Conservation (phyloP, 2,888 invertebrate species). For the Tribolium freemani region DNA sequence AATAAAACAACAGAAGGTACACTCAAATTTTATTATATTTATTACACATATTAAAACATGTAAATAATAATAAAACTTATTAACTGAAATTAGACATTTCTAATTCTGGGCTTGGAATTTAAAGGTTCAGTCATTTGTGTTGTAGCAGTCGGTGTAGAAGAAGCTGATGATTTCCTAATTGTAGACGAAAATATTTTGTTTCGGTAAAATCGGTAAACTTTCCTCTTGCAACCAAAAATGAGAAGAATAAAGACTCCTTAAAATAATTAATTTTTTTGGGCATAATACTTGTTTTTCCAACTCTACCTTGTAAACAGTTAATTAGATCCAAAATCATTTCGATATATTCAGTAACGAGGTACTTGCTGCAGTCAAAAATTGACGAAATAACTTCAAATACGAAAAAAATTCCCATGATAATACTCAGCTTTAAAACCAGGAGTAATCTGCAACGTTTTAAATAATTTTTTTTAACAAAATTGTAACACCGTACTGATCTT, state of each 20-base stretch:
- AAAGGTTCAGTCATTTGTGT: conserved; percentile 7
- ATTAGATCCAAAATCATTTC: conserved; percentile 71
- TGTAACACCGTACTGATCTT: conserved; percentile 72
- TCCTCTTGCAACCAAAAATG: conserved; percentile 46
- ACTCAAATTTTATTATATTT: too few species aligned
- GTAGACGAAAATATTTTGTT: conserved; percentile 17
- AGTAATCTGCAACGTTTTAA: conserved; percentile 70
- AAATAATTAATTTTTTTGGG: too few species aligned
- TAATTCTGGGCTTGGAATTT: conserved; percentile 12
- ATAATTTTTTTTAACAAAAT: conserved; percentile 4
- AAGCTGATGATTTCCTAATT: conserved; percentile 17
- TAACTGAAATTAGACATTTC: conserved; percentile 2
- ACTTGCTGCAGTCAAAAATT: conserved; percentile 69
- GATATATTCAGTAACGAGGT: conserved; percentile 66
- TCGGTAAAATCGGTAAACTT: conserved; percentile 41
- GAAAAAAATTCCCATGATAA: conserved; percentile 85
- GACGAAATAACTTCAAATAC: conserved; percentile 76
- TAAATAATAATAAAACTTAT: not conserved
- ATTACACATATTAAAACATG: not conserved
- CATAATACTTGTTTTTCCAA: too few species aligned
- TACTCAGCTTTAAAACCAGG: conserved; percentile 79
- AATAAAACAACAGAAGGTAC: too few species aligned
- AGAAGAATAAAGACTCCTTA: conserved; percentile 45
- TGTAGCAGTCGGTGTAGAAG: conserved; percentile 8
- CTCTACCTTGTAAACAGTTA: conserved; percentile 76